Percentiles rank a stretch among this genome's conserved stretches.
These are phyloP conservation scores for Bicyclus anynana DNA, from an alignment of 1,140 invertebrate species.

Conservation along the genomic window DNA sequence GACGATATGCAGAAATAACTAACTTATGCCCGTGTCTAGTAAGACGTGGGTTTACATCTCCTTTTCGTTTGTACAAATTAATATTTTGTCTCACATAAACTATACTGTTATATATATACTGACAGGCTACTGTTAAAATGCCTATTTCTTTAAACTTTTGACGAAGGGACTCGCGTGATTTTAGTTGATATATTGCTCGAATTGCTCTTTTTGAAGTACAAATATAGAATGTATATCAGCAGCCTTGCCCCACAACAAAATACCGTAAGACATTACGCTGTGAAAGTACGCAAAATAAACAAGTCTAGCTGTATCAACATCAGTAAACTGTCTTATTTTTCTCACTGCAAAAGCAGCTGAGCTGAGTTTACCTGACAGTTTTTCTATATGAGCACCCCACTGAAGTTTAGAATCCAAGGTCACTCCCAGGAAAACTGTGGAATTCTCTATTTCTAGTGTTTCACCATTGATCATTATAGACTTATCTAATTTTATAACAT, in stretches of 20 bases:
- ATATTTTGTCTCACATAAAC: no score
- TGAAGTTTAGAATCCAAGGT: neutral
- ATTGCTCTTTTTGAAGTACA: neutral
- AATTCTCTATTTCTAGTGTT: neutral
- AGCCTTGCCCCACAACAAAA: conserved; percentile 7
- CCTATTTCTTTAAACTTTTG: conserved; percentile 15
- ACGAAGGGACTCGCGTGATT: conserved; percentile 1
- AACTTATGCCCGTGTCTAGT: no score
- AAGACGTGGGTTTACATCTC: no score
- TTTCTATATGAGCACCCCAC: neutral
- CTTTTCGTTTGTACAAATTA: no score
- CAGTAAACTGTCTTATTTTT: conserved; percentile 10
- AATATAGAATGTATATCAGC: conserved; percentile 1
- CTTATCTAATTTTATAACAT: neutral
- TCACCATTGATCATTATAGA: neutral
- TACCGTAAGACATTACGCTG: conserved; percentile 10
- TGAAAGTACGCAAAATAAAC: conserved; percentile 10
- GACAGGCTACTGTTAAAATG: conserved; percentile 4
- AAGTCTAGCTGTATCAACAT: conserved; percentile 9
- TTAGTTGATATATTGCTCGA: conserved; percentile 4
- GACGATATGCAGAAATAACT: no score
- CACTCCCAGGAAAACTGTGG: neutral
- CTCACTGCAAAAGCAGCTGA: conserved; percentile 9
- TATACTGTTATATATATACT: neutral
- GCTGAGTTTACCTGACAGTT: conserved; percentile 11